phyloP scores from a whole-genome alignment of 2,888 invertebrate species.

The Lithophane semibrunnea region DNA sequence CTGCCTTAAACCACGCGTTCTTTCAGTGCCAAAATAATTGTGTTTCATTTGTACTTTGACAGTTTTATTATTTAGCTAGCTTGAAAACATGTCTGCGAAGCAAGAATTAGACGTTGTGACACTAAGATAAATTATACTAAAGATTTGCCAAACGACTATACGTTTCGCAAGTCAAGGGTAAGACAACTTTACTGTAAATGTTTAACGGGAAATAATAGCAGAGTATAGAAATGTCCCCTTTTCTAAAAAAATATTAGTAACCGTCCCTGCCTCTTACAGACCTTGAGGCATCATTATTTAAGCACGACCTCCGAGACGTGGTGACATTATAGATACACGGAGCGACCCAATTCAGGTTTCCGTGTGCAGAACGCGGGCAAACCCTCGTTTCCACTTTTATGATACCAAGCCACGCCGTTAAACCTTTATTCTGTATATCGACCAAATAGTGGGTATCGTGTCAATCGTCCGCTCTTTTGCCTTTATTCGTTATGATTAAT shows the following conservation, averaged over 20 bases:
- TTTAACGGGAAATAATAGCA: neutral
- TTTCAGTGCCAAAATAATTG: conserved; percentile 34
- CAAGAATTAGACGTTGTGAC: conserved; percentile 13
- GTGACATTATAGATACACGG: conserved; percentile 71
- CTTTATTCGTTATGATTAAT: conserved; percentile 42
- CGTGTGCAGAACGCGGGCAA: conserved; percentile 74
- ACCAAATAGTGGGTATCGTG: conserved; percentile 66
- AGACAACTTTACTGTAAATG: conserved; percentile 12
- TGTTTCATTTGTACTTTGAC: conserved; percentile 31
- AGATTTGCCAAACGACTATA: conserved; percentile 20
- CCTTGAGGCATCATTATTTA: conserved; percentile 60
- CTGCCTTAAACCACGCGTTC: conserved; percentile 19
- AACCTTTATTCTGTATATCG: conserved; percentile 78
- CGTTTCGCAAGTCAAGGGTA: conserved; percentile 10
- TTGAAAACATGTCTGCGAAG: conserved; percentile 20
- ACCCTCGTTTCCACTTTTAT: conserved; percentile 79
- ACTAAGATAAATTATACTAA: conserved; percentile 9
- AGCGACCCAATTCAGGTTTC: conserved; percentile 79
- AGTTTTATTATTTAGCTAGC: conserved; percentile 39
- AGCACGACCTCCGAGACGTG: conserved; percentile 64
- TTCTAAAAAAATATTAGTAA: conserved; percentile 11
- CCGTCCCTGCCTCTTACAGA: conserved; percentile 6
- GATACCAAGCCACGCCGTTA: conserved; percentile 77
- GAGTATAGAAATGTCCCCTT: neutral
- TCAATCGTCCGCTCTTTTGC: conserved; percentile 44